Conservation (phyloP, 2,113 vertebrate genomes). For the Diadophis punctatus region DNA sequence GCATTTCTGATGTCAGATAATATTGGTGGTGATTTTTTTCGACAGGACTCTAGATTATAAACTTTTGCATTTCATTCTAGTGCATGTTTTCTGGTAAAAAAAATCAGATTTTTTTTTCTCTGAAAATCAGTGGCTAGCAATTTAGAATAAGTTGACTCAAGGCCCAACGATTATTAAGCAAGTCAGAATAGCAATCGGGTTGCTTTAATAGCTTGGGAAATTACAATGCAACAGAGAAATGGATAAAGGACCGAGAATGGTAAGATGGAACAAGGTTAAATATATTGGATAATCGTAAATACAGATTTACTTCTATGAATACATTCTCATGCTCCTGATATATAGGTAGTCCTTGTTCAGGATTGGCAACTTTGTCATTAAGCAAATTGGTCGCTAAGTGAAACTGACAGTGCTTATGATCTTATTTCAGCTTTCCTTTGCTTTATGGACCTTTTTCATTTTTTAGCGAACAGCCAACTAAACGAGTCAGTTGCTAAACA, state of each 20-base stretch:
- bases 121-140: background rate
- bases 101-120: background rate
- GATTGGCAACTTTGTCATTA: background rate
- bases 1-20: background rate
- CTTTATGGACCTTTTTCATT: background rate
- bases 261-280: background rate
- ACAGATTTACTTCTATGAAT: background rate
- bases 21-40: background rate
- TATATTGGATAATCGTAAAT: background rate
- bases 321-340: background rate
- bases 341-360: background rate
- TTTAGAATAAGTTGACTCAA: background rate
- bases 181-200: background rate
- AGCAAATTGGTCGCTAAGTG: background rate
- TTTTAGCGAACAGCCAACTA: background rate
- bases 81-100: background rate
- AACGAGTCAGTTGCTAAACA: background rate
- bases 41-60: fast-evolving
- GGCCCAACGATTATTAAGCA: too few species aligned
- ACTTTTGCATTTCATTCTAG: background rate
- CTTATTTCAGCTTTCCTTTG: background rate
- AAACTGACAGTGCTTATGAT: background rate
- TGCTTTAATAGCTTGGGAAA: background rate
- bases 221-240: background rate
- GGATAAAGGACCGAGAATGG: background rate